These are phyloP conservation scores for Slavum lentiscoides DNA, from an alignment of 2,888 invertebrate genomes.

Conservation along the genomic window DNA sequence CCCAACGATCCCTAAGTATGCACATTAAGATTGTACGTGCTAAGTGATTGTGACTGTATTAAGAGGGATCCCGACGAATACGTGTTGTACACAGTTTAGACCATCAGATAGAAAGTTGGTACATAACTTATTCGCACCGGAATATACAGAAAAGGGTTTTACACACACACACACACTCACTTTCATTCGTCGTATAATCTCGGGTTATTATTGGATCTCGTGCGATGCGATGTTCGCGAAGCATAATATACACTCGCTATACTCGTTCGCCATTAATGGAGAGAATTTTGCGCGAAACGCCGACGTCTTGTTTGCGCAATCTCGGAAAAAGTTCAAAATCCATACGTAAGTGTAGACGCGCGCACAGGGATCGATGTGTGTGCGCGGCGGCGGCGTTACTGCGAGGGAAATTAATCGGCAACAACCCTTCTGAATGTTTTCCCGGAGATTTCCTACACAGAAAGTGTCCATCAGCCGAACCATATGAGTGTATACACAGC, in stretches of 20 bases:
- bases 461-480: slow-evolving; percentile 33
- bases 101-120: slow-evolving; percentile 41
- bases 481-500: background rate
- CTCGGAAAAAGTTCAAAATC: slow-evolving; percentile 42
- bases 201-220: slow-evolving; percentile 21
- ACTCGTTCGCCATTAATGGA: background rate
- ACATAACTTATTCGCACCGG: slow-evolving; percentile 34
- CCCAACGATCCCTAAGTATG: slow-evolving; percentile 14
- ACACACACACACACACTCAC: background rate
- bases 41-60: slow-evolving; percentile 41
- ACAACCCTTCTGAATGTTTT: slow-evolving; percentile 43
- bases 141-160: slow-evolving; percentile 43
- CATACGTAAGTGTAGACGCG: background rate
- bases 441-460: slow-evolving; percentile 18
- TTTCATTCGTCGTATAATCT: background rate
- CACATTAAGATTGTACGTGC: slow-evolving; percentile 35
- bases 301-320: slow-evolving; percentile 40
- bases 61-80: slow-evolving; percentile 23
- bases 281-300: background rate
- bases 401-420: slow-evolving; percentile 38
- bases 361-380: no score
- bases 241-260: slow-evolving; percentile 1
- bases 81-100: background rate
- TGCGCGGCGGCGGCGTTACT: background rate
- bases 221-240: no score